phyloP scores from a whole-genome alignment of 2,797 vertebrate genomes.

The Catamblyrhynchus diadema region DNA sequence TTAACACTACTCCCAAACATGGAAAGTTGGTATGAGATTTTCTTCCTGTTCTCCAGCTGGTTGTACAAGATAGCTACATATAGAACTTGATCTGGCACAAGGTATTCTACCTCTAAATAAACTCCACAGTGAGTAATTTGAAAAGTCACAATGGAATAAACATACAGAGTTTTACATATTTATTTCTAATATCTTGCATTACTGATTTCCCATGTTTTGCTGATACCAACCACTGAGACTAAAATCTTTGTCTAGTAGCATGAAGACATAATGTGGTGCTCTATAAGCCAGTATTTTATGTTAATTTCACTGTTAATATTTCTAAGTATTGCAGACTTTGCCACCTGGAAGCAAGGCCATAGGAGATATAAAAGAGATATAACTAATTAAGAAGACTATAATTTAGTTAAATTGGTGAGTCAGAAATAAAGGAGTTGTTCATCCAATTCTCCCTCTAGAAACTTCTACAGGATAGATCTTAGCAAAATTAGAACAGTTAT shows the following conservation, averaged over 20 bases:
- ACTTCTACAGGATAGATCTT: not conserved
- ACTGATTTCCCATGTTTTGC: not conserved
- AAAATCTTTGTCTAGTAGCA: not conserved
- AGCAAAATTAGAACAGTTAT: not conserved
- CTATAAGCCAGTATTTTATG: not conserved
- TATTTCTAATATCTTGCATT: not conserved
- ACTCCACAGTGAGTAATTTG: not conserved
- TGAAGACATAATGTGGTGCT: not conserved
- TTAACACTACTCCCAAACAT: not conserved
- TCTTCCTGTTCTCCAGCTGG: not conserved
- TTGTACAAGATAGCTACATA: not conserved
- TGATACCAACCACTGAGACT: not conserved
- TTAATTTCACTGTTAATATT: not conserved
- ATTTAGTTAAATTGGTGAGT: not conserved
- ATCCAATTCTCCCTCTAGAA: not conserved
- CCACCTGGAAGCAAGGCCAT: not conserved
- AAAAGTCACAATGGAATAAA: not conserved
- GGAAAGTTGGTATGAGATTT: not conserved
- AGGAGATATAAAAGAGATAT: not conserved
- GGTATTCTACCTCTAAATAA: not conserved
- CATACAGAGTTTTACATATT: not conserved
- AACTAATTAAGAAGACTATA: not conserved
- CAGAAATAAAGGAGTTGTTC: not conserved
- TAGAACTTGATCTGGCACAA: not conserved
- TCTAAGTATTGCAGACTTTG: not conserved